Base-by-base conservation (phyloP, 2,888 invertebrate species). In the Allolobophora icterica region DNA sequence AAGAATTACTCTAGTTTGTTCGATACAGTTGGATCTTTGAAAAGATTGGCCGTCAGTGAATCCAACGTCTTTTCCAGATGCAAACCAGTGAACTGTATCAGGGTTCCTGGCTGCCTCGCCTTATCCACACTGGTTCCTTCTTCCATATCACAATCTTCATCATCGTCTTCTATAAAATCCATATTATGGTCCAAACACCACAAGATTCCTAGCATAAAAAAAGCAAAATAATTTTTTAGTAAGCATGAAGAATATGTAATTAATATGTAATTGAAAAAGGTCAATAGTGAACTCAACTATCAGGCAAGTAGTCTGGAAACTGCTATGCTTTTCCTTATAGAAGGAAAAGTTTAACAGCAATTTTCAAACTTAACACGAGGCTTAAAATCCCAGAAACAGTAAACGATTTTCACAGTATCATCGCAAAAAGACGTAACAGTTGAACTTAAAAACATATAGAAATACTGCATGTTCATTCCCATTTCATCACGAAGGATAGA, bases 141-240 rank as follows among this genome's bases (percentile, higher is more conserved):
- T 71, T 38, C 90, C 42, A 35, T 38, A n/a, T 90, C 83, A 89
- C 15, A 34, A 45, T 30, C 89, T 33, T 91, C 83, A 52, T 30
- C 89, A n/a, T 92, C 91, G 45, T 91, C 89, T 90, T 91, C 89
- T 83, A 89, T 89, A 58, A 90, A 90, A 2, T 92, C 92, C 19
- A 90, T 91, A 90, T 93, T 91, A 17, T 90, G 52, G 19, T 93
- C 92, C 92, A 93, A 92, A 91, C 94, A 94, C 93, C 93, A 94
- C 5, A 92, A 91, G 45, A 94, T 92, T 90, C 93, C 93, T 93
- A 35, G 13, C 34, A 40, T 34, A 90, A 38, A 89, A 35, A 58
- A 40, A 83, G 8, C 11, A 71, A 52, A 71, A n/a, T 11, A n/a
- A n/a, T n/a, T n/a, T n/a, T 71, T n/a, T 71, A 52, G 19, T 4